Conservation (phyloP, 2,888 invertebrate species). For the Dimorphilus gyrociliatus region DNA sequence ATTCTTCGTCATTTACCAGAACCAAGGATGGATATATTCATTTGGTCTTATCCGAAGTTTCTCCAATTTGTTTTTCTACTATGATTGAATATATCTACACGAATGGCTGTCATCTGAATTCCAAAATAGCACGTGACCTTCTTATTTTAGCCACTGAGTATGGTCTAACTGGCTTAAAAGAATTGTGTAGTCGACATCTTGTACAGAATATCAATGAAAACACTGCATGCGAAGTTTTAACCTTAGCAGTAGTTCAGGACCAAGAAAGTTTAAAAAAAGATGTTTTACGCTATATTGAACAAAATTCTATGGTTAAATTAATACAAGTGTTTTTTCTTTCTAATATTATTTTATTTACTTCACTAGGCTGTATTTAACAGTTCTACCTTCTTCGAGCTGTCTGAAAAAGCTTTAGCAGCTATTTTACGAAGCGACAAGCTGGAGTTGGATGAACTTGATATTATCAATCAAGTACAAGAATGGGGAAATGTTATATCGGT, state of each 20-base stretch:
- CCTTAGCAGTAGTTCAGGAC: slow-evolving; percentile 27
- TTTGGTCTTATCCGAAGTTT: slow-evolving; percentile 29
- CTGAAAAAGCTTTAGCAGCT: slow-evolving; percentile 23
- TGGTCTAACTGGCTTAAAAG: slow-evolving; percentile 29
- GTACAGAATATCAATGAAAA: slow-evolving; percentile 19
- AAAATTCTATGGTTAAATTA: slow-evolving; percentile 23
- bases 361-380: slow-evolving; percentile 27
- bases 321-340: slow-evolving; percentile 1
- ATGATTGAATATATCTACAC: slow-evolving; percentile 33
- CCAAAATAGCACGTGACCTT: slow-evolving; percentile 21
- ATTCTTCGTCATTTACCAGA: slow-evolving; percentile 12
- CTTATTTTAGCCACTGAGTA: slow-evolving; percentile 19
- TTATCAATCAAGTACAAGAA: slow-evolving; percentile 22
- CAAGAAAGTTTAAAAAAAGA: slow-evolving; percentile 24
- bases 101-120: slow-evolving; percentile 26
- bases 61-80: slow-evolving; percentile 24
- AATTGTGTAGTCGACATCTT: slow-evolving; percentile 26
- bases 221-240: slow-evolving; percentile 30
- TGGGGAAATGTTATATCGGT: slow-evolving; percentile 32
- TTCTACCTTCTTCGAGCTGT: slow-evolving; percentile 29
- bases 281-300: slow-evolving; percentile 21
- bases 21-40: slow-evolving; percentile 22
- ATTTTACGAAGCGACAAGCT: slow-evolving; percentile 20
- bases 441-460: slow-evolving; percentile 26
- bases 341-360: not conserved